Conservation (phyloP, 1,140 invertebrate species). For the Pseudachorutes palmiensis region DNA sequence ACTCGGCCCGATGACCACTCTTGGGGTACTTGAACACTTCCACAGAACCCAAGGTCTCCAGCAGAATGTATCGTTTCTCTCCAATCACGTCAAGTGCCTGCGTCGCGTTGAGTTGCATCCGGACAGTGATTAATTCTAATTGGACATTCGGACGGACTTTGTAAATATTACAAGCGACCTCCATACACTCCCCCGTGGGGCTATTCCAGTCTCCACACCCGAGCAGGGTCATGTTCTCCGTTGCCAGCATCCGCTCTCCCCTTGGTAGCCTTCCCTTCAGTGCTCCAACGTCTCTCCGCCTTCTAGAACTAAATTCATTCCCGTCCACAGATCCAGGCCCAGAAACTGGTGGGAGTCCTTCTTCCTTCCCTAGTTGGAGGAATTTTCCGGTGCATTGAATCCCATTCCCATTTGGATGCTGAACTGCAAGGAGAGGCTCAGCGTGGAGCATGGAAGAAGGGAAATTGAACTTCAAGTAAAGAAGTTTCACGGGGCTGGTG, state of each 20-base stretch:
- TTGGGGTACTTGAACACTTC: not conserved
- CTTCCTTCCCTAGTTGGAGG: not conserved
- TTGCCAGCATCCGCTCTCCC: not conserved
- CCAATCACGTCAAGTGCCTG: not conserved
- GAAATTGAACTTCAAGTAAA: not conserved
- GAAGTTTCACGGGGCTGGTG: not conserved
- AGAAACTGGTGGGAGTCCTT: not conserved
- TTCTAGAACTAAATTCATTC: not conserved
- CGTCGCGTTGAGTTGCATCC: not conserved
- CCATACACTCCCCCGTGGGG: not conserved
- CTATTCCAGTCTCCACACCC: not conserved
- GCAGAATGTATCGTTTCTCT: not conserved
- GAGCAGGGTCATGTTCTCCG: not conserved
- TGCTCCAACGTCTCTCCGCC: not conserved
- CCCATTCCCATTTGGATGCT: not conserved
- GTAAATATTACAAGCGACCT: not conserved
- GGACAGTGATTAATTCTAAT: not conserved
- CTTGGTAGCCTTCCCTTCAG: not conserved
- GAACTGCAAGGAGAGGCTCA: not conserved
- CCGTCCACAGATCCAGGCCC: not conserved
- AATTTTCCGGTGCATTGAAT: not conserved
- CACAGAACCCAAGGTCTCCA: not conserved
- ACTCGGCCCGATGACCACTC: not conserved
- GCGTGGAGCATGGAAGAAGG: not conserved
- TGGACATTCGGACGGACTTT: not conserved